A percentile compares a stretch with the other conserved stretches of the same genome.
Conservation (phyloP, 2,888 invertebrate species). For the Caenorhabditis uteleia region DNA sequence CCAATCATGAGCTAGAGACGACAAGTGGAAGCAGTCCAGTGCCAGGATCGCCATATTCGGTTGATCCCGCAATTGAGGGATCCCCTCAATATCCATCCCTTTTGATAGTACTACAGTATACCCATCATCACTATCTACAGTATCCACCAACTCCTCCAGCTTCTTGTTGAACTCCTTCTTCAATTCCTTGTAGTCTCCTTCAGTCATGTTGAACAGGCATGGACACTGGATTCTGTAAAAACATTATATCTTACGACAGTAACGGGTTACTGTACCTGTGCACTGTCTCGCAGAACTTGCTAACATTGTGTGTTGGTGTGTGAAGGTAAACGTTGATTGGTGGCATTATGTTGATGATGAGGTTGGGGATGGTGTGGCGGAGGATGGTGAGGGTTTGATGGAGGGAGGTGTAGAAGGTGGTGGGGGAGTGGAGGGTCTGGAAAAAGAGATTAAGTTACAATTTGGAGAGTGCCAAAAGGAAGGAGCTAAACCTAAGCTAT, state of each 20-base stretch:
- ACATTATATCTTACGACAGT: background rate
- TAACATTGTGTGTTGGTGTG: constrained; percentile 31
- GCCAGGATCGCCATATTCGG: constrained; percentile 48
- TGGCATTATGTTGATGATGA: constrained; percentile 50
- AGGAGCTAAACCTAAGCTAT: too few species aligned
- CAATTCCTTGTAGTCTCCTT: constrained; percentile 10
- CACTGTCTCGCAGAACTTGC: constrained; percentile 38
- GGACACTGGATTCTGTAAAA: constrained; percentile 42
- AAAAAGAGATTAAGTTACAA: too few species aligned
- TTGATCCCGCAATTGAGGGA: constrained; percentile 31
- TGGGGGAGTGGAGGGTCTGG: constrained; percentile 23
- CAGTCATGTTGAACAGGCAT: constrained; percentile 27
- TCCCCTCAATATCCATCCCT: constrained; percentile 32
- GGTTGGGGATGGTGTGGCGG: constrained; percentile 20
- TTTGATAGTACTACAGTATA: constrained; percentile 39
- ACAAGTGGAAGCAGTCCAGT: constrained; percentile 54
- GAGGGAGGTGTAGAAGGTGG: constrained; percentile 15
- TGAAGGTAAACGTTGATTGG: constrained; percentile 45
- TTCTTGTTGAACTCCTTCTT: constrained; percentile 17
- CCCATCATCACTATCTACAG: constrained; percentile 4
- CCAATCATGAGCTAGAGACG: constrained; percentile 44
- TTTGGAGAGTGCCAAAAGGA: background rate
- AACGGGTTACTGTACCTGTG: constrained; percentile 29
- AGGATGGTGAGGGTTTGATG: constrained; percentile 18
- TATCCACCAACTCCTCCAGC: constrained; percentile 7